Evolutionary conservation across 2,797 vertebrate genomes (phyloP).

Genomic region (Hemibagrus guttatus): DNA sequence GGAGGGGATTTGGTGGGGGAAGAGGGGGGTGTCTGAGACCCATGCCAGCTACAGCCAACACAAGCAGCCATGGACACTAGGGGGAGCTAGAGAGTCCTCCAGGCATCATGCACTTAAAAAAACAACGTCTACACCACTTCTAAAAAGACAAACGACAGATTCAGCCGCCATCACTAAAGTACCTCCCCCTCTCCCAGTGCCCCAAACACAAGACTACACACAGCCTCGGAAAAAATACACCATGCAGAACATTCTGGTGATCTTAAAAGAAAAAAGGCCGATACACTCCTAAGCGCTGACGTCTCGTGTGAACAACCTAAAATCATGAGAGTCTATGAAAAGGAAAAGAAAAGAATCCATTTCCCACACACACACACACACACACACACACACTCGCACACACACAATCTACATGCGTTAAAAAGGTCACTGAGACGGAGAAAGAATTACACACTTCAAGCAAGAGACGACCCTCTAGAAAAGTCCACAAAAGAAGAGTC

Average conservation of each 20-base stretch:
- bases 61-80: slow-evolving; percentile 52
- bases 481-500: slow-evolving; percentile 56
- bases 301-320: slow-evolving; percentile 31
- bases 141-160: slow-evolving; percentile 22
- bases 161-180: slow-evolving; percentile 33
- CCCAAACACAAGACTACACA: slow-evolving; percentile 30
- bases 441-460: slow-evolving; percentile 46
- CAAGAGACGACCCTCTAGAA: slow-evolving; percentile 44
- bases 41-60: slow-evolving; percentile 52
- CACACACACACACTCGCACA: slow-evolving; percentile 13
- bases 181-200: slow-evolving; percentile 41
- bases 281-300: slow-evolving; percentile 28
- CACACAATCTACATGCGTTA: slow-evolving; percentile 34
- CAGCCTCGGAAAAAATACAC: slow-evolving; percentile 42
- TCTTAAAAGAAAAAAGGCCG: slow-evolving; percentile 24
- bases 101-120: slow-evolving; percentile 55
- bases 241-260: slow-evolving; percentile 49
- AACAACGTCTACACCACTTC: slow-evolving; percentile 30
- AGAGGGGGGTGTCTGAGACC: slow-evolving; percentile 30
- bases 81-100: slow-evolving; percentile 45
- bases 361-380: slow-evolving; percentile 32
- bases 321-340: slow-evolving; percentile 43
- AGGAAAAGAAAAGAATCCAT: slow-evolving; percentile 22
- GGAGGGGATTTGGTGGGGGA: neutral
- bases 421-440: slow-evolving; percentile 25